These are phyloP conservation scores for Cossypha niveicapilla DNA, from an alignment of 2,797 vertebrate species.

Conservation along the genomic window DNA sequence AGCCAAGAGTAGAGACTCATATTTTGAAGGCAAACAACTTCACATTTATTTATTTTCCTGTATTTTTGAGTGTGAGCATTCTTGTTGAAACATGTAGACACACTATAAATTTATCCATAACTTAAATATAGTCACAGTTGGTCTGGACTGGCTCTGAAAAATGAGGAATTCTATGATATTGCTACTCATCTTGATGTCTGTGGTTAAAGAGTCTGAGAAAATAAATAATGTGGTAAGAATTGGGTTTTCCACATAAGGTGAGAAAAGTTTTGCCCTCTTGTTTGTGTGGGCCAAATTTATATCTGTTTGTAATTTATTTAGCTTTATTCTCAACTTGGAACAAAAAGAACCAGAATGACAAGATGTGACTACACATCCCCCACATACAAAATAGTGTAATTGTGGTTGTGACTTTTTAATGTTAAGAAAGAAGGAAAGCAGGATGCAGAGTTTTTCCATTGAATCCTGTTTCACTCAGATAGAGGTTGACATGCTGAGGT, in stretches of 20 bases:
- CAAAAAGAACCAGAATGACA: neutral
- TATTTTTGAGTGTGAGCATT: neutral
- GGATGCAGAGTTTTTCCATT: neutral
- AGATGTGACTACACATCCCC: neutral
- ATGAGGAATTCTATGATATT: neutral
- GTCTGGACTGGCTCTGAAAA: neutral
- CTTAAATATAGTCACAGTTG: neutral
- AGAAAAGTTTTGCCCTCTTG: neutral
- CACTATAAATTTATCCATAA: neutral
- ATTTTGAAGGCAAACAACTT: neutral
- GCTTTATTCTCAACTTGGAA: neutral
- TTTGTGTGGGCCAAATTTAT: neutral
- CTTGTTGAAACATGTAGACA: neutral
- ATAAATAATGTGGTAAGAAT: neutral
- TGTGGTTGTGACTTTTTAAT: neutral
- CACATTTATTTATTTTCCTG: neutral
- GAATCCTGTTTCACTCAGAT: neutral
- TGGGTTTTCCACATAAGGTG: neutral
- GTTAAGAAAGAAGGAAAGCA: neutral
- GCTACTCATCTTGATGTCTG: neutral
- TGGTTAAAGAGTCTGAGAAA: neutral
- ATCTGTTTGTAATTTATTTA: neutral
- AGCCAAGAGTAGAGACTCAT: neutral
- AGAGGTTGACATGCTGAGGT: neutral
- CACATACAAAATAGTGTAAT: neutral